Evolutionary conservation across 2,888 invertebrate genomes (phyloP), one percentile per base, ranked within the genome.

Genomic region (Caenorhabditis plicata): DNA sequence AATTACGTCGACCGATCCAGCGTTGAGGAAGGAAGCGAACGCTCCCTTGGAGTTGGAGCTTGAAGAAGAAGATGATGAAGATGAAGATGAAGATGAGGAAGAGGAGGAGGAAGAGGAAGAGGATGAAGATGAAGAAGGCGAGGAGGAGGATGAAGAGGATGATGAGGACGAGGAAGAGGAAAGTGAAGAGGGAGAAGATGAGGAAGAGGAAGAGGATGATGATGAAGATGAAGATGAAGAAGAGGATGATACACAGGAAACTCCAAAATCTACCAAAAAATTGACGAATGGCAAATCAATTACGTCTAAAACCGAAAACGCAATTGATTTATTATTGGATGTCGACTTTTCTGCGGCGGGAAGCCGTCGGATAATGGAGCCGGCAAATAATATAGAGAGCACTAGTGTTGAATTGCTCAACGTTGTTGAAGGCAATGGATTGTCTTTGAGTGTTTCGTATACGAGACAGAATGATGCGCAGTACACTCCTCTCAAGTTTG

Each of bases 1-100:
- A 0, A 86, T 86, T 43, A 32, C 20, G 1, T 68, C 68, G 4
- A 52, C 54, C 26, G 70, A 70, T 49, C 51, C 70, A 1, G 8
- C 41, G 0, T 39, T 70, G 25, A 44, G 70, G 20, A 52, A 63
- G 19, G 70, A 70, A 20, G 52, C 57, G 8, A 46, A 60, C 19
- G 53, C 60, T 4, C 46, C 56, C 17, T 68, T 47, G 4, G 69
- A 69, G 17, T 39, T 56, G 39, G 58, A 62, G 17, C 51, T 65
- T 54, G 68, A 64, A 4, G 70, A 68, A n/a, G 62, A 61, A 20
- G 44, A 49, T n/a, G 64, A 67, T 27, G 68, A 64, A n/a, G 68
- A 68, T n/a, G 71, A 73, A 7, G 69, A 71, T 13, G 68, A 71
- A 20, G 67, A 65, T 1, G 74, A 72, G 0, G 73, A 68, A 4